A percentile compares a stretch with the other conserved stretches of the same genome.
These are phyloP conservation scores for Cylindroiulus punctatus DNA, from an alignment of 2,888 invertebrate species.

Conservation along the genomic window DNA sequence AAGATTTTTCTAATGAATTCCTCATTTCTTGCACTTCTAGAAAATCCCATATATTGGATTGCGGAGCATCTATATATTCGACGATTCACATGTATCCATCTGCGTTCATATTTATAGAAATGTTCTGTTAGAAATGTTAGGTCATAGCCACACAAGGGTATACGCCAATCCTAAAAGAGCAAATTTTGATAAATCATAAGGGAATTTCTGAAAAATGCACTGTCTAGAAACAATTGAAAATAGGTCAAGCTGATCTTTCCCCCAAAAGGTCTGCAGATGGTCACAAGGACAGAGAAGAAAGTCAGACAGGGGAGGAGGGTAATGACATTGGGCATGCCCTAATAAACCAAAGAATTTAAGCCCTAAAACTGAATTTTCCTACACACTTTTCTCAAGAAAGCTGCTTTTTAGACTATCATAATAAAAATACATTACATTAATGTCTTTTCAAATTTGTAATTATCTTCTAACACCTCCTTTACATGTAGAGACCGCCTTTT, in stretches of 20 bases:
- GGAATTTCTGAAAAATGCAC: neutral
- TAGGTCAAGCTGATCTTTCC: neutral
- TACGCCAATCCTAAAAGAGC: neutral
- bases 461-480: too few species aligned
- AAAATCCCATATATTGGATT: neutral
- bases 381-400: too few species aligned
- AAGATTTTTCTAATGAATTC: neutral
- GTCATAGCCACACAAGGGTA: neutral
- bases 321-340: neutral
- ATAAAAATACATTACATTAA: too few species aligned
- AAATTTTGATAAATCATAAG: neutral
- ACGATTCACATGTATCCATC: neutral
- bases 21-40: neutral
- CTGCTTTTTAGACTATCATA: too few species aligned
- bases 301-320: neutral
- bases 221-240: neutral
- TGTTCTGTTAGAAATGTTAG: too few species aligned
- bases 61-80: neutral
- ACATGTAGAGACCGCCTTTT: too few species aligned
- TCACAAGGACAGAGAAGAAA: neutral
- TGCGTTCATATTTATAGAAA: too few species aligned
- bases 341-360: too few species aligned
- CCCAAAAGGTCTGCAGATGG: conserved; percentile 9
- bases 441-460: too few species aligned
- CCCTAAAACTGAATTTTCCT: too few species aligned